Percentiles rank a stretch among this genome's conserved stretches.
Evolutionary conservation across 2,888 invertebrate species (phyloP).

Genomic region (Leptinotarsa peninsularis): DNA sequence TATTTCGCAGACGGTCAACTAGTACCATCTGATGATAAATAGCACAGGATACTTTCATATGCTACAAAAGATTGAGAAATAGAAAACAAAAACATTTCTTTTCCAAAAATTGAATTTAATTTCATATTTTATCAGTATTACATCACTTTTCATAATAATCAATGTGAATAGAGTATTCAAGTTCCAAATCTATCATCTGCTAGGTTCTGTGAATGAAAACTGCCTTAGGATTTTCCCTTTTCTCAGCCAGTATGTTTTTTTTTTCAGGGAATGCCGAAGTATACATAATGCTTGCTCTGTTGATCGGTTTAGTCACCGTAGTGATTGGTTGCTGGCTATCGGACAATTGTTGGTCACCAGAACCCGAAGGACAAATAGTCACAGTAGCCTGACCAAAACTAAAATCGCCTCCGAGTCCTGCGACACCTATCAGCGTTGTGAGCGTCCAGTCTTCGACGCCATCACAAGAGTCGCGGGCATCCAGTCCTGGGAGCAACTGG

Average conservation of each 20-base stretch:
- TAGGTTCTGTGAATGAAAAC: too few relatives aligned
- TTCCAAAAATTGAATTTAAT: too few relatives aligned
- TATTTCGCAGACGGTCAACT: too few relatives aligned
- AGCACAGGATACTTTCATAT: too few relatives aligned
- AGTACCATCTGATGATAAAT: too few relatives aligned
- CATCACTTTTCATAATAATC: too few relatives aligned
- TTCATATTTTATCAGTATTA: too few relatives aligned
- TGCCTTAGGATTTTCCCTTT: too few relatives aligned
- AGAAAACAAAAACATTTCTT: too few relatives aligned
- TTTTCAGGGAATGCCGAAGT: slow-evolving; percentile 76
- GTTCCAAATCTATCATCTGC: too few relatives aligned
- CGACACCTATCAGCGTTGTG: slow-evolving; percentile 60
- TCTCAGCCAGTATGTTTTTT: slow-evolving; percentile 20
- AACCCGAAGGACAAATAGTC: slow-evolving; percentile 74
- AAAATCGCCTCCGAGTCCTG: slow-evolving; percentile 69
- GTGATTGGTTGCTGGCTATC: slow-evolving; percentile 83
- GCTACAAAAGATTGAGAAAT: too few relatives aligned
- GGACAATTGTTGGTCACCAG: slow-evolving; percentile 84
- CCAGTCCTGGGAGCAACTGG: slow-evolving; percentile 65
- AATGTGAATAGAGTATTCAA: too few relatives aligned
- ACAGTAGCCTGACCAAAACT: slow-evolving; percentile 78
- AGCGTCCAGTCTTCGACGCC: slow-evolving; percentile 47
- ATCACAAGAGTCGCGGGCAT: slow-evolving; percentile 48
- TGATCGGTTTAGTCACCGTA: slow-evolving; percentile 79
- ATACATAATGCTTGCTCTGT: slow-evolving; percentile 79